Evolutionary conservation across 2,113 vertebrate genomes (phyloP), one percentile per base, ranked within the genome.

Genomic region (Chaenogobius annularis): DNA sequence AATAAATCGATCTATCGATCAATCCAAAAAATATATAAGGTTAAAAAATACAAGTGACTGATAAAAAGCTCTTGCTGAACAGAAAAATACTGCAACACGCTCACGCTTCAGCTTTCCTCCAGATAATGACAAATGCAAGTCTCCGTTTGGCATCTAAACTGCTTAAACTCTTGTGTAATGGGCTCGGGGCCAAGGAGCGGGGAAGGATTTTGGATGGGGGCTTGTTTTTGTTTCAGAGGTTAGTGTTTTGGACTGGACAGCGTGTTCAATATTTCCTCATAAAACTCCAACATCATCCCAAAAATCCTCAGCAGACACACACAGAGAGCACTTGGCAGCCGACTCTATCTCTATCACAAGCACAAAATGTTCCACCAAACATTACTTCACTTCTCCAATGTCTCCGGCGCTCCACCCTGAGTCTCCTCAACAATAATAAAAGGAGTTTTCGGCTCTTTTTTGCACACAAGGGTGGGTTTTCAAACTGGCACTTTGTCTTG

Each of bases 281-380:
- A 83, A 81, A 87, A 77, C 79, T 79, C 75, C 69, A 81, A 83
- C 70, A 65, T 77, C 74, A 78, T 75, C 82, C 71, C 69, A 74
- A 9, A 80, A 79, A 79, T 89, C 79, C 80, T 87, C 48, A 20
- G 75, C 74, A 74, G 85, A 87, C 76, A 82, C 70, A 74, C 80
- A 88, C 37, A 40, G 37, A 40, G 63, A 40, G 79, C 80, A 82
- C 46, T 70, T 78, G 75, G 81, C 70, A 70, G 43, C 65, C 54
- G 80, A 80, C 20, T 72, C 52, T 74, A 66, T 71, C 59, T 44
- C 59, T 50, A 56, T 65, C 65, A 77, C 50, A 75, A 92, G 91
- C 82, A 92, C 87, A 88, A 70, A 79, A 80, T 89, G 90, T 92
- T 91, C 89, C 86, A 58, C 69, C 80, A 86, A 89, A 88, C 87